Conservation (phyloP, 2,797 vertebrate species). For the Chromobotia macracanthus region DNA sequence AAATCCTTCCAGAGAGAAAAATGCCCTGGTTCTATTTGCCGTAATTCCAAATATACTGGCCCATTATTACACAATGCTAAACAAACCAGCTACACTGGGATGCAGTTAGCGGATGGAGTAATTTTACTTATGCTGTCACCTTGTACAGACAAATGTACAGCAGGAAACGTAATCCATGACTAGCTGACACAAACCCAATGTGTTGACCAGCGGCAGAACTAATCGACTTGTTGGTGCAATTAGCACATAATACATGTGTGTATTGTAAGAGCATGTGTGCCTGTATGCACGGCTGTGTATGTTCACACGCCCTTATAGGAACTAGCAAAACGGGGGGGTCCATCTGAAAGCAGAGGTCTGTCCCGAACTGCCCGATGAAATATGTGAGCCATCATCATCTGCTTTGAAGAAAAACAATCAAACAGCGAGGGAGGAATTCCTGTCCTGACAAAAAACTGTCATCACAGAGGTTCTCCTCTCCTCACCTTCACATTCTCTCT, state of each 20-base stretch:
- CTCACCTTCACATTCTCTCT: conserved; percentile 7
- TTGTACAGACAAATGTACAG: not conserved
- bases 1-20: too few species aligned
- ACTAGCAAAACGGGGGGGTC: conserved; percentile 44
- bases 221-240: not conserved
- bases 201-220: not conserved
- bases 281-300: conserved; percentile 30
- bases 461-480: conserved; percentile 37
- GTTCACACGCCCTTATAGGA: conserved; percentile 46
- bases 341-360: conserved; percentile 35
- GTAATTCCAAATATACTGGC: not conserved
- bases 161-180: not conserved
- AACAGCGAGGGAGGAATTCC: conserved; percentile 52
- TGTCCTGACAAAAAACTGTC: conserved; percentile 45
- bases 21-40: too few species aligned
- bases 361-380: conserved; percentile 43
- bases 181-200: not conserved
- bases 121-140: too few species aligned
- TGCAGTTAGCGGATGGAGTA: not conserved
- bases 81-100: too few species aligned
- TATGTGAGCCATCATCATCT: conserved; percentile 53
- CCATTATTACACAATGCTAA: not conserved
- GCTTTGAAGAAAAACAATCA: conserved; percentile 57
- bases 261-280: not conserved
- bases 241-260: conserved; percentile 42